Evolutionary conservation across 2,113 vertebrate genomes (phyloP).

Genomic region (Elgaria multicarinata): DNA sequence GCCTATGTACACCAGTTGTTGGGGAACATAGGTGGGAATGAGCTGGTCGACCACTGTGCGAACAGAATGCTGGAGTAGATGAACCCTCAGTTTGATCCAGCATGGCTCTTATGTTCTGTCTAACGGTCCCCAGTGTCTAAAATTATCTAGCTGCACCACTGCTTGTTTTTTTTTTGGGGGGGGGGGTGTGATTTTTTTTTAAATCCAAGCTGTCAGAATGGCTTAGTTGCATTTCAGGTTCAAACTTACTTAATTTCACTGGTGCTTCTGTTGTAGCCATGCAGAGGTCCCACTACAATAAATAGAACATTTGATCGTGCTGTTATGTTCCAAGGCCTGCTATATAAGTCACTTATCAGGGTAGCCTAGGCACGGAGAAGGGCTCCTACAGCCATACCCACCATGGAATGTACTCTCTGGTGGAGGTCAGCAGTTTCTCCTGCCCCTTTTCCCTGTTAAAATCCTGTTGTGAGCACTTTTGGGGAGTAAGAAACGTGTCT

Average conservation of each 20-base stretch:
- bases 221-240: neutral
- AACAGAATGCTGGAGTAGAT: too few species aligned
- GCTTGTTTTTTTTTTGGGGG: too few species aligned
- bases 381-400: neutral
- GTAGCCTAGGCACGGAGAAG: neutral
- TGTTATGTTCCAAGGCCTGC: neutral
- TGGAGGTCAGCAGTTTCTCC: neutral
- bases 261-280: neutral
- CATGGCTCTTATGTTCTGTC: too few species aligned
- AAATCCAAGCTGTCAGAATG: neutral
- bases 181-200: too few species aligned
- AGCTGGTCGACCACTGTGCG: too few species aligned
- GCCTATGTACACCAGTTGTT: too few species aligned
- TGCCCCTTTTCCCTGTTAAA: neutral
- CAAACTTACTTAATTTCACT: neutral
- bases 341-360: neutral
- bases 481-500: neutral
- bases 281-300: neutral
- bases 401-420: neutral
- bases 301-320: neutral
- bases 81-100: too few species aligned
- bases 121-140: too few species aligned
- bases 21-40: too few species aligned
- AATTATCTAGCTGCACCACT: too few species aligned
- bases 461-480: neutral